Percentiles rank a stretch among this genome's conserved stretches.
Conservation (phyloP, 2,888 invertebrate genomes). For the Cephonodes hylas region DNA sequence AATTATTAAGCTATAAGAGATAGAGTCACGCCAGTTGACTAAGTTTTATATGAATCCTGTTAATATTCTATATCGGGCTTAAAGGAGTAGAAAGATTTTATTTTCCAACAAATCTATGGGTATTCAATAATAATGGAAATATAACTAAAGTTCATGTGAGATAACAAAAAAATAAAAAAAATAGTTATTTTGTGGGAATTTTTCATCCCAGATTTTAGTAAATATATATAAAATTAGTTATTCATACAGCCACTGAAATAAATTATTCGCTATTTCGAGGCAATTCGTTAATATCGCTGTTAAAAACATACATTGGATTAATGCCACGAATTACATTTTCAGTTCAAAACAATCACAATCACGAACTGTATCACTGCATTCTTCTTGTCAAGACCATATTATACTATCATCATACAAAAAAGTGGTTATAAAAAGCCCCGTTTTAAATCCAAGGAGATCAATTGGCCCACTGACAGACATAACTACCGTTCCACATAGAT, state of each 20-base stretch:
- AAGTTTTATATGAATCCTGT: too few relatives aligned
- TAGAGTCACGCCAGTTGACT: too few relatives aligned
- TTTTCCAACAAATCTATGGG: too few relatives aligned
- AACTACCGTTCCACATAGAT: conserved; percentile 55
- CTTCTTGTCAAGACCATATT: too few relatives aligned
- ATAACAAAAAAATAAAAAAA: too few relatives aligned
- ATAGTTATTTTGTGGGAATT: background rate
- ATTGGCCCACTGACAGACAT: conserved; percentile 39
- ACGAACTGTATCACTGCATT: too few relatives aligned
- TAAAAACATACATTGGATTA: background rate
- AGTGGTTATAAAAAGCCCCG: background rate
- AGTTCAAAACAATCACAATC: background rate
- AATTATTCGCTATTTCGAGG: background rate
- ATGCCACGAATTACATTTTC: background rate
- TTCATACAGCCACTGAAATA: background rate
- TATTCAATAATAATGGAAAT: too few relatives aligned
- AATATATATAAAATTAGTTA: background rate
- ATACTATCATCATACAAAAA: too few relatives aligned
- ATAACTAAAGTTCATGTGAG: too few relatives aligned
- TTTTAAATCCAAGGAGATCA: background rate
- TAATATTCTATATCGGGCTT: too few relatives aligned
- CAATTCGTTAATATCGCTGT: background rate
- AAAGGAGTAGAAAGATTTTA: too few relatives aligned
- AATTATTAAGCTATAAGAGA: too few relatives aligned
- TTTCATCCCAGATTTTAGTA: background rate